Conservation (phyloP, 1,140 invertebrate genomes). For the Hyposmocoma kahamanoa region DNA sequence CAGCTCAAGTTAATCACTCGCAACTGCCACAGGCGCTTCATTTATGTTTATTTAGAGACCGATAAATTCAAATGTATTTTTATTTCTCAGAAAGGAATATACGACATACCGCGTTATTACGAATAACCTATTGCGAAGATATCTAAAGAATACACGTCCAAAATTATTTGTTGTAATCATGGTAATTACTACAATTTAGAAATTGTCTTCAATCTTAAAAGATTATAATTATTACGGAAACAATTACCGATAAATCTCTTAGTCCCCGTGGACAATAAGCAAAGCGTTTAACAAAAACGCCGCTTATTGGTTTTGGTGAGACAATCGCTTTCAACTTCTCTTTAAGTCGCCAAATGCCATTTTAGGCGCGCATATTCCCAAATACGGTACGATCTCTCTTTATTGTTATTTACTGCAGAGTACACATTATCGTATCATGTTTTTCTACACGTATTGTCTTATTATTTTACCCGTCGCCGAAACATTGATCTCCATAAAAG, state of each 20-base stretch:
- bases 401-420: slow-evolving; percentile 28
- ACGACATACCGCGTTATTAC: too few relatives aligned
- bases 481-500: slow-evolving; percentile 24
- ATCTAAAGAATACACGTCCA: too few relatives aligned
- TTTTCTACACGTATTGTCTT: slow-evolving; percentile 21
- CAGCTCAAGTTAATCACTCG: background rate
- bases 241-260: slow-evolving; percentile 29
- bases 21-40: background rate
- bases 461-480: slow-evolving; percentile 15
- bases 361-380: slow-evolving; percentile 17
- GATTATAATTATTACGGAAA: slow-evolving; percentile 6
- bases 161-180: too few relatives aligned
- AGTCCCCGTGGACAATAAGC: slow-evolving; percentile 19
- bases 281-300: slow-evolving; percentile 13
- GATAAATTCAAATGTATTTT: slow-evolving; percentile 1
- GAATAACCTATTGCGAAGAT: too few relatives aligned
- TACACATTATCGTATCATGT: slow-evolving; percentile 26
- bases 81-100: too few relatives aligned
- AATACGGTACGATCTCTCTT: slow-evolving; percentile 21
- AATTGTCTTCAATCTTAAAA: too few relatives aligned
- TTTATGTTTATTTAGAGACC: background rate
- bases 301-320: slow-evolving; percentile 17
- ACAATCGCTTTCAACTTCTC: slow-evolving; percentile 9
- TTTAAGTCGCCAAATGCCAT: slow-evolving; percentile 28
- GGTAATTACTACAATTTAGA: too few relatives aligned